A percentile compares a stretch with the other conserved stretches of the same genome.
phyloP scores from a whole-genome alignment of 1,140 invertebrate species.

The Drosophila quadrilineata region DNA sequence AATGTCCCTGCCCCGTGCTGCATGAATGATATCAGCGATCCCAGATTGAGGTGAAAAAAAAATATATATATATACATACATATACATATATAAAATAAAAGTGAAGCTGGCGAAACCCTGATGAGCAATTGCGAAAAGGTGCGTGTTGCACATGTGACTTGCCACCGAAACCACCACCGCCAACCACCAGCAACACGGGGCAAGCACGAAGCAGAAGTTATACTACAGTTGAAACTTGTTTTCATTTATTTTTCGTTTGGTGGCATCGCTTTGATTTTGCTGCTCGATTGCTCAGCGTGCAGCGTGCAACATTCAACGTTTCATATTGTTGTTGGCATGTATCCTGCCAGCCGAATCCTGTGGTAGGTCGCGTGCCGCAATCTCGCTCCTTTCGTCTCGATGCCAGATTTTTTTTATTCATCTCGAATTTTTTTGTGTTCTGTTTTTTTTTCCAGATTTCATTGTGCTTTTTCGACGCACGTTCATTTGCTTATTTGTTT shows the following conservation, averaged over 20 bases:
- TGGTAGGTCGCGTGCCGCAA: constrained; percentile 79
- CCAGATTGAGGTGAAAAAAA: constrained; percentile 68
- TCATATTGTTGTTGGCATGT: too few relatives aligned
- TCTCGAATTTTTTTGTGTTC: background rate
- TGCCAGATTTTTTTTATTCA: too few relatives aligned
- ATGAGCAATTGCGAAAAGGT: constrained; percentile 56
- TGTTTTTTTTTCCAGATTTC: constrained; percentile 29
- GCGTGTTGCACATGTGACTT: constrained; percentile 68
- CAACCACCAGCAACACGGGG: constrained; percentile 14
- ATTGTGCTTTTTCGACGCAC: constrained; percentile 72
- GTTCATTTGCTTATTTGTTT: constrained; percentile 80
- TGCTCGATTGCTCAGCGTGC: constrained; percentile 66
- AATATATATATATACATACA: too few relatives aligned
- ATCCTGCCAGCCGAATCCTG: too few relatives aligned
- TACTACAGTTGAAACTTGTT: constrained; percentile 60
- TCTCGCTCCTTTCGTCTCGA: constrained; percentile 32
- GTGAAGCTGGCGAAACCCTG: background rate
- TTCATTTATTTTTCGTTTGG: constrained; percentile 37
- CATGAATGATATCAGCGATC: constrained; percentile 69
- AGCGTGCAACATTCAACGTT: constrained; percentile 15
- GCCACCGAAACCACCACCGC: constrained; percentile 60
- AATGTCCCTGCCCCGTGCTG: too few relatives aligned
- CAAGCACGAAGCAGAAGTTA: constrained; percentile 18
- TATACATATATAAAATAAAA: too few relatives aligned
- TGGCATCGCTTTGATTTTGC: constrained; percentile 66